These are phyloP conservation scores for Venustaconcha ellipsiformis DNA, from an alignment of 1,140 invertebrate genomes.

Conservation along the genomic window DNA sequence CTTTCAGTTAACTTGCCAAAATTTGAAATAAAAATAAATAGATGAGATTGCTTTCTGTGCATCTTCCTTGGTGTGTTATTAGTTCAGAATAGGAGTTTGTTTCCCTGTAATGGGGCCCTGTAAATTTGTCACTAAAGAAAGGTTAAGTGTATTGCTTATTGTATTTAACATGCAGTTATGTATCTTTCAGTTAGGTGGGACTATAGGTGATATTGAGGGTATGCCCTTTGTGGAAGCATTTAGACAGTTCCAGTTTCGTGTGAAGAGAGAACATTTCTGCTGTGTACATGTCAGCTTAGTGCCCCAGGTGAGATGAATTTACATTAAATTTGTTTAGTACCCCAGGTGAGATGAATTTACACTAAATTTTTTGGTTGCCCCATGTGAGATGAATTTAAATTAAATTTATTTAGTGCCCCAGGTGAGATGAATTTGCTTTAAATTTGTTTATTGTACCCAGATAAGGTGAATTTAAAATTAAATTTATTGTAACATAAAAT, in stretches of 20 bases:
- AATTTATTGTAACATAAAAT: no score
- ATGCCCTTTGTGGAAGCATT: slow-evolving; percentile 99
- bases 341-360: no score
- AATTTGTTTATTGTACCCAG: slow-evolving; percentile 72
- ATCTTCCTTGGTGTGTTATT: no score
- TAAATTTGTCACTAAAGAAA: slow-evolving; percentile 1
- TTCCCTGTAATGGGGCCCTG: background rate
- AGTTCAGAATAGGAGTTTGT: background rate
- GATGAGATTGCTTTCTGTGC: no score
- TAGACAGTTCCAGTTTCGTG: slow-evolving; percentile 91
- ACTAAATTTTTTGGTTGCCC: no score
- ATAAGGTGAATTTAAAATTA: slow-evolving; percentile 64
- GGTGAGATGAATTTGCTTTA: slow-evolving; percentile 67
- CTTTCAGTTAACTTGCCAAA: no score
- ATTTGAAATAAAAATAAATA: no score
- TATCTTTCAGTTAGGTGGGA: slow-evolving; percentile 85
- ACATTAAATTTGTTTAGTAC: no score
- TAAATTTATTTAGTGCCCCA: slow-evolving; percentile 64
- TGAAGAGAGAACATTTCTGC: slow-evolving; percentile 93
- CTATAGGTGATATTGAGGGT: slow-evolving; percentile 98
- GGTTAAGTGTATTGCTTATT: background rate
- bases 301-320: slow-evolving; percentile 77
- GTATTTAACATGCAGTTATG: background rate
- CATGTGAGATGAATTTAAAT: no score
- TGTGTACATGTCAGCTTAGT: slow-evolving; percentile 96